phyloP scores from a whole-genome alignment of 2,113 vertebrate species.

The Paratilapia polleni region DNA sequence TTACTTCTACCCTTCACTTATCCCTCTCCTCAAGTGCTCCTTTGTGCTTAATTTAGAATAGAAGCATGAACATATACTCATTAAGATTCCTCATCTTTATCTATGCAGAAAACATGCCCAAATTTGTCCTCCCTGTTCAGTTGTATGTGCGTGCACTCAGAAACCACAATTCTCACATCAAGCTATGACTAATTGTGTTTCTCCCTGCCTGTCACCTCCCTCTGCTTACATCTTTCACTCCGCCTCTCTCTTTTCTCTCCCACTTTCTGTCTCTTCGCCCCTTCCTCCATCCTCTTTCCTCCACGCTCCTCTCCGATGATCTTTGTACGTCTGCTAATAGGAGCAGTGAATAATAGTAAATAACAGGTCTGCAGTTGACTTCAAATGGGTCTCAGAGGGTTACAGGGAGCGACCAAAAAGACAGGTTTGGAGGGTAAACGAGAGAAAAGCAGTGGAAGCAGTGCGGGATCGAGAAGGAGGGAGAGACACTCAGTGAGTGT shows the following conservation, averaged over 20 bases:
- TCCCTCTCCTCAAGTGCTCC: slow-evolving; percentile 21
- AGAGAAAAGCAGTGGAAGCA: slow-evolving; percentile 17
- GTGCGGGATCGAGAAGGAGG: background rate
- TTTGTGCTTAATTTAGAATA: slow-evolving; percentile 35
- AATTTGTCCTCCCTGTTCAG: slow-evolving; percentile 4
- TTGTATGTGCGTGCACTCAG: background rate
- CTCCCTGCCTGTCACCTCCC: slow-evolving; percentile 42
- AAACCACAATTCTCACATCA: slow-evolving; percentile 62
- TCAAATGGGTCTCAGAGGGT: slow-evolving; percentile 28
- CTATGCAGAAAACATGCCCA: slow-evolving; percentile 37
- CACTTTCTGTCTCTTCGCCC: slow-evolving; percentile 2
- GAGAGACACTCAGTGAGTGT: slow-evolving; percentile 45
- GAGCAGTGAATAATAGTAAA: slow-evolving; percentile 66
- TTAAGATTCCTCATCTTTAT: slow-evolving; percentile 37
- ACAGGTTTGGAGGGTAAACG: slow-evolving; percentile 15
- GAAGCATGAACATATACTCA: slow-evolving; percentile 37
- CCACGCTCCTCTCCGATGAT: slow-evolving; percentile 52
- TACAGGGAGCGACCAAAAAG: slow-evolving; percentile 21
- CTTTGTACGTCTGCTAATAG: slow-evolving; percentile 83
- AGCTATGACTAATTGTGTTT: slow-evolving; percentile 70
- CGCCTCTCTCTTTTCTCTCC: background rate
- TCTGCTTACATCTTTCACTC: slow-evolving; percentile 42
- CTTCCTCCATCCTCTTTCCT: slow-evolving; percentile 25
- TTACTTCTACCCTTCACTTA: slow-evolving; percentile 29
- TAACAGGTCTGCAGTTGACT: slow-evolving; percentile 58